Percentiles rank a stretch among this genome's conserved stretches.
Evolutionary conservation across 2,888 invertebrate genomes (phyloP).

Genomic region (Mermis nigrescens): DNA sequence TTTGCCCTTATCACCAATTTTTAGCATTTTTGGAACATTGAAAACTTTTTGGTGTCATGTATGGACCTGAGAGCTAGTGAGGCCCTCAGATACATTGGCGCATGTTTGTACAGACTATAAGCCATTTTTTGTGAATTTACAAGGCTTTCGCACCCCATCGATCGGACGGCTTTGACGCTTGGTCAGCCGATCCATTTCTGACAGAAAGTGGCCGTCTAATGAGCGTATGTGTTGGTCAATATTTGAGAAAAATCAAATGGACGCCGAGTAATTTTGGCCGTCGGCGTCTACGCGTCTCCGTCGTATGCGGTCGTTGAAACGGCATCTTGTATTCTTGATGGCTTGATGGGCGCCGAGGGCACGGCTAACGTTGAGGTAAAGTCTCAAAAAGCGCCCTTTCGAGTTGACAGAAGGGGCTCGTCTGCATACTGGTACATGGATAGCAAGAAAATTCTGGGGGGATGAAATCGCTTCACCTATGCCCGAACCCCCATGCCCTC

Average conservation of each 20-base stretch:
- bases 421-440: too few species aligned
- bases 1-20: too few species aligned
- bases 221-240: neutral
- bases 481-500: too few species aligned
- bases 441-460: too few species aligned
- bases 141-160: neutral
- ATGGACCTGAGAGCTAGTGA: too few species aligned
- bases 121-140: neutral
- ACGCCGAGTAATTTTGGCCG: neutral
- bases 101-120: neutral
- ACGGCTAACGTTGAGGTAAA: too few species aligned
- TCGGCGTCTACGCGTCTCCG: neutral
- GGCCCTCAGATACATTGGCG: neutral
- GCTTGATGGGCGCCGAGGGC: neutral
- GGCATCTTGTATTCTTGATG: neutral
- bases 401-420: too few species aligned
- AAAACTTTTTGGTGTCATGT: too few species aligned
- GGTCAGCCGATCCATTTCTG: neutral
- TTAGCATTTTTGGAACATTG: too few species aligned
- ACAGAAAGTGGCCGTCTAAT: neutral
- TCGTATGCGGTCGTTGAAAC: neutral
- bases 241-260: neutral
- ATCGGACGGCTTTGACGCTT: neutral
- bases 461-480: too few species aligned
- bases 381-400: too few species aligned